Base-by-base conservation (phyloP, 2,888 invertebrate species). In the Xestobium rufovillosum region DNA sequence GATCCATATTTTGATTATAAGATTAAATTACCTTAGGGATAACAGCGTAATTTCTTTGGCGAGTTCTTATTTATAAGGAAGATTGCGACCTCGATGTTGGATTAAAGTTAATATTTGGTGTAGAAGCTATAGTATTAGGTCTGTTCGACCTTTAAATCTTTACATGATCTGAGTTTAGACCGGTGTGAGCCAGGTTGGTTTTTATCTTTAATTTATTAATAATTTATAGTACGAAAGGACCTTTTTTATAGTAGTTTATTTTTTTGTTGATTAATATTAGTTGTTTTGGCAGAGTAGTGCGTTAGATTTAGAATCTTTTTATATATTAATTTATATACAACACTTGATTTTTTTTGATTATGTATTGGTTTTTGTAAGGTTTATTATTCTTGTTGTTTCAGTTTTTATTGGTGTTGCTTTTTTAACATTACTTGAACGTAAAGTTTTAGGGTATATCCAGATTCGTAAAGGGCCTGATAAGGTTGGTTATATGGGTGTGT, bases 171-270 rank as follows among this genome's bases (percentile, higher is more conserved):
- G n/a, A 84, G 83, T 83, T 84, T 77, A 84, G 73, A 83, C 80
- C 82, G 83, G 80, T 69, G 78, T 79, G 57, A 84, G 78, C 80
- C 82, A 83, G 82, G 80, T 83, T 76, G 80, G 82, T 78, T 83
- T 83, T 78, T 83, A 83, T 83, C 79, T 79, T 76, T 75, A 73
- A 65, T 62, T 45, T 60, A 49, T 43, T 56, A 15, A n/a, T n/a
- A 61, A 71, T 72, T 73, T 73, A 75, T 79, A 80, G 81, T 83
- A 83, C 81, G 81, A 83, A 82, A 83, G 81, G 80, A 83, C 72
- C 67, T 72, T 66, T 57, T 58, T 69, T 72, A 73, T 67, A 70
- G 60, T 70, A 67, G 67, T 60, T 56, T 66, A 55, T 67, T 62
- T 60, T 50, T 47, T 52, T 57, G 48, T 59, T n/a, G n/a, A n/a